These are phyloP conservation scores for Mohoua ochrocephala DNA, from an alignment of 2,113 vertebrate species.

Conservation along the genomic window DNA sequence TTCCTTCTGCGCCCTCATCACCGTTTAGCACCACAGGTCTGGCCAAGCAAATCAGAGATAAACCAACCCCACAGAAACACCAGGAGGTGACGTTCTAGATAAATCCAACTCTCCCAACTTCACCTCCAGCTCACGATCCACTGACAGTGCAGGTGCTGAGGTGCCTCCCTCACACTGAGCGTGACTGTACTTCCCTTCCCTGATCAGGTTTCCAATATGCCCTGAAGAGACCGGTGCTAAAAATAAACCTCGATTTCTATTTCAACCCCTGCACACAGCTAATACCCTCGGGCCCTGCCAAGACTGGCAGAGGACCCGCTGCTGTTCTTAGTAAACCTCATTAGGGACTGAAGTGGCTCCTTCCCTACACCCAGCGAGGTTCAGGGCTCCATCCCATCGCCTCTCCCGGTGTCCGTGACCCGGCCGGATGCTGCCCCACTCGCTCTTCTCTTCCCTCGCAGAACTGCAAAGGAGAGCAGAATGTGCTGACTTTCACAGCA, in stretches of 20 bases:
- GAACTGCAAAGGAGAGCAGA: not conserved
- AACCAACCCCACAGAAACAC: not conserved
- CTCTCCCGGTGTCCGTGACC: rapidly evolving
- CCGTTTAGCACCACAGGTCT: not conserved
- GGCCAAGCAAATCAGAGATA: not conserved
- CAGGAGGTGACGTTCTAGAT: not conserved
- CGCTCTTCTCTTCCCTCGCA: rapidly evolving
- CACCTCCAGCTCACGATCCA: not conserved
- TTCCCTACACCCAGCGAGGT: rapidly evolving
- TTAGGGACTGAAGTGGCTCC: not conserved
- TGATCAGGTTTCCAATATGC: not conserved
- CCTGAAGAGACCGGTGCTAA: not conserved
- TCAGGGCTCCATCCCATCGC: not conserved
- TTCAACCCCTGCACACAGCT: slow-evolving; percentile 1
- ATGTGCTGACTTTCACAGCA: not conserved
- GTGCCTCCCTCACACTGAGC: not conserved
- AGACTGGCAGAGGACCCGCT: not conserved
- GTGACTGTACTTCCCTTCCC: rapidly evolving
- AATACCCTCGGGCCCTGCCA: slow-evolving; percentile 21
- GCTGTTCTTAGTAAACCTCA: slow-evolving; percentile 14
- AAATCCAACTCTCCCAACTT: not conserved
- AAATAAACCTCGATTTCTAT: slow-evolving; percentile 51
- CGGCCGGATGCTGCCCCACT: rapidly evolving
- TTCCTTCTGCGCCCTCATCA: not conserved
- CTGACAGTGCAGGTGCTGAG: not conserved